These are phyloP conservation scores for Drosophila azteca DNA, from an alignment of 1,140 invertebrate genomes.

Conservation along the genomic window DNA sequence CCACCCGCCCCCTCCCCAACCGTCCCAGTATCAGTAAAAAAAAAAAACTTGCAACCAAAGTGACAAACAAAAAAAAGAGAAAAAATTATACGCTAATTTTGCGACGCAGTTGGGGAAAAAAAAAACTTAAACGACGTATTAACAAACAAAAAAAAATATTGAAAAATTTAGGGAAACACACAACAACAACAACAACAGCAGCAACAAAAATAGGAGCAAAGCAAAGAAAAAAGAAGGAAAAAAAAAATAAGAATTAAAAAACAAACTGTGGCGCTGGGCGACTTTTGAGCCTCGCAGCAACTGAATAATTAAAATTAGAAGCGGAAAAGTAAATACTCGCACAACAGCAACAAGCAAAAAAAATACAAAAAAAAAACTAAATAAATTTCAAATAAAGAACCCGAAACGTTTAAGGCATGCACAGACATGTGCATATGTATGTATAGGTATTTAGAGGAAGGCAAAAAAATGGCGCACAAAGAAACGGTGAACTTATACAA, in stretches of 20 bases:
- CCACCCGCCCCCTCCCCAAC: background rate
- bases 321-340: conserved; percentile 74
- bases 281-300: conserved; percentile 74
- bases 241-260: conserved; percentile 40
- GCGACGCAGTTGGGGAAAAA: conserved; percentile 66
- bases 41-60: conserved; percentile 2
- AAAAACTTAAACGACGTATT: conserved; percentile 63
- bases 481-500: conserved; percentile 80
- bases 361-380: conserved; percentile 30
- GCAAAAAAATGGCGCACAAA: conserved; percentile 75
- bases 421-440: conserved; percentile 30
- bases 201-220: conserved; percentile 24
- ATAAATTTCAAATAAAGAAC: conserved; percentile 67
- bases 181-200: conserved; percentile 38
- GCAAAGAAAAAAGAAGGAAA: conserved; percentile 35
- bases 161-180: conserved; percentile 14
- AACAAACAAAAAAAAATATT: conserved; percentile 37
- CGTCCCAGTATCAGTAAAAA: too few species aligned
- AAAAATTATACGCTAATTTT: conserved; percentile 62
- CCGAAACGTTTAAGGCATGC: conserved; percentile 46
- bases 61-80: conserved; percentile 44
- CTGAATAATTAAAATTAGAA: conserved; percentile 83
- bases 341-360: conserved; percentile 27
- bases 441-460: conserved; percentile 39
- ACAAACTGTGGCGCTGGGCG: conserved; percentile 63